phyloP scores from a whole-genome alignment of 2,888 invertebrate genomes.

The Agrochola macilenta region DNA sequence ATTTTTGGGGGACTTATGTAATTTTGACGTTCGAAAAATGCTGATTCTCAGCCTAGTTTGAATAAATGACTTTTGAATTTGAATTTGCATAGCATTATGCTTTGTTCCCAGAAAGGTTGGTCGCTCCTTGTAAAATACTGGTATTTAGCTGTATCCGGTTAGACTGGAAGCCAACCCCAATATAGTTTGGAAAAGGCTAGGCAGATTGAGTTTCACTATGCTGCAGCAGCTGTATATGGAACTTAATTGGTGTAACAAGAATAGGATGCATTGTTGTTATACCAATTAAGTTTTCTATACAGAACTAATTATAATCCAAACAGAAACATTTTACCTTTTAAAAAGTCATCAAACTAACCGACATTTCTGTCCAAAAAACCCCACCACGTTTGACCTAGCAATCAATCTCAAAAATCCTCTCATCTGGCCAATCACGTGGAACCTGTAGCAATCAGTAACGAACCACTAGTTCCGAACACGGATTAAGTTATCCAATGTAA shows the following conservation, averaged over 20 bases:
- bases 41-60: too few relatives aligned
- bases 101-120: too few relatives aligned
- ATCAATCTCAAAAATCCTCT: slow-evolving; percentile 27
- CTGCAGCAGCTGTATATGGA: background rate
- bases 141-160: too few relatives aligned
- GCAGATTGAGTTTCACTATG: background rate
- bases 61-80: too few relatives aligned
- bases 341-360: background rate
- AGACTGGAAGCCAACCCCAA: too few relatives aligned
- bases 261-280: too few relatives aligned
- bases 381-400: background rate
- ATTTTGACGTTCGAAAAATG: too few relatives aligned
- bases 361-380: background rate
- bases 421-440: slow-evolving; percentile 38
- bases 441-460: slow-evolving; percentile 44
- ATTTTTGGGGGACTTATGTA: too few relatives aligned
- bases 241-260: too few relatives aligned
- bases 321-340: background rate
- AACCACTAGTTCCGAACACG: slow-evolving; percentile 40
- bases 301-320: background rate
- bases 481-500: slow-evolving; percentile 54
- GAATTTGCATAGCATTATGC: too few relatives aligned
- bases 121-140: too few relatives aligned
- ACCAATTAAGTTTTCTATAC: background rate
- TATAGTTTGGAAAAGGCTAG: too few relatives aligned